A percentile compares a stretch with the other conserved stretches of the same genome.
Evolutionary conservation across 2,113 vertebrate genomes (phyloP).

Genomic region (Hipposideros armiger): DNA sequence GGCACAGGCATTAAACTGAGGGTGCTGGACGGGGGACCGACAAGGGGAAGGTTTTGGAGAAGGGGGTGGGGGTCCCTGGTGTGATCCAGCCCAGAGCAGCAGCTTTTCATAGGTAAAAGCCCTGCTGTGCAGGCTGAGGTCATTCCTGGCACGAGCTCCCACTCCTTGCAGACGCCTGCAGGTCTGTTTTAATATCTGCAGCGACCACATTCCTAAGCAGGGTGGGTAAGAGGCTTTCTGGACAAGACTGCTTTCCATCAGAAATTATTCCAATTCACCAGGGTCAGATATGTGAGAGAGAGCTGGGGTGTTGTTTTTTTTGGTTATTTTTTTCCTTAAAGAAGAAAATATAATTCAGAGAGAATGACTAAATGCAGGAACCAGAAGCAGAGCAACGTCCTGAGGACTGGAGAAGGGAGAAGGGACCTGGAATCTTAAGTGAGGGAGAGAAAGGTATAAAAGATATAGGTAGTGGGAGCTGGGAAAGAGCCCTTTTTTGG

Average conservation of each 20-base stretch:
- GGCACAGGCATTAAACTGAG: neutral
- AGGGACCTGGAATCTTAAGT: neutral
- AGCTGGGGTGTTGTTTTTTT: neutral
- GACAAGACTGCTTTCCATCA: slow-evolving; percentile 80
- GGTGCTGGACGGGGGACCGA: neutral
- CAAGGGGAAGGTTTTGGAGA: neutral
- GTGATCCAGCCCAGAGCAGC: slow-evolving; percentile 33
- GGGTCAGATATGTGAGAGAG: slow-evolving; percentile 70
- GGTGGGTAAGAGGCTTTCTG: slow-evolving; percentile 82
- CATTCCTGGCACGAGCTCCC: slow-evolving; percentile 84
- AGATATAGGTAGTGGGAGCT: neutral
- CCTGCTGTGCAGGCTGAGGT: slow-evolving; percentile 84
- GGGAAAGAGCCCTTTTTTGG: neutral
- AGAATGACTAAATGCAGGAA: slow-evolving; percentile 49
- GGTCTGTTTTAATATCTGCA: slow-evolving; percentile 86
- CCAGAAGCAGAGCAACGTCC: neutral
- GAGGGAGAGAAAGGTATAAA: neutral
- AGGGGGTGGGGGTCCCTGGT: slow-evolving; percentile 1
- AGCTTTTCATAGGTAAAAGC: slow-evolving; percentile 81
- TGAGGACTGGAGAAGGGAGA: neutral
- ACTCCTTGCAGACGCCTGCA: slow-evolving; percentile 82
- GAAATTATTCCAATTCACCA: slow-evolving; percentile 65
- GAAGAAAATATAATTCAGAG: slow-evolving; percentile 64
- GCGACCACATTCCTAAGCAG: slow-evolving; percentile 87
- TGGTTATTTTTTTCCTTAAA: slow-evolving; percentile 26